Evolutionary conservation across 1,140 invertebrate species (phyloP), one percentile per base, ranked within the genome.

Genomic region (Dinoponera quadriceps): DNA sequence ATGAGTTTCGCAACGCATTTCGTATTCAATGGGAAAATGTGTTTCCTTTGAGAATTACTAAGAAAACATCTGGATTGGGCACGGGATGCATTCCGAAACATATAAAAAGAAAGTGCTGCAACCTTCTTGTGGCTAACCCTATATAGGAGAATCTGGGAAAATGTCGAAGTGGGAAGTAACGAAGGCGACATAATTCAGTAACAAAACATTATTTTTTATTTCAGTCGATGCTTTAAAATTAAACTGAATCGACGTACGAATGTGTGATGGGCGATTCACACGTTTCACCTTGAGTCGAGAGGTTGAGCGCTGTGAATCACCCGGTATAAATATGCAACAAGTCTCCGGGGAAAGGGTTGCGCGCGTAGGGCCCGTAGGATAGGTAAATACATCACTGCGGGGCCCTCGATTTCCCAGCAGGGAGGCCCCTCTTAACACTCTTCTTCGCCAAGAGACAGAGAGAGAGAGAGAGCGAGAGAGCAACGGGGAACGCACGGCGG

Each of bases 351-450:
- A 16, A 69, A 78, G 75, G 75, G 63, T 44, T 55, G 48, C 49
- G 48, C 74, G 62, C 74, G 54, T 68, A 57, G 75, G 75, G 33
- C 33, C 63, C 57, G 9, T 11, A 25, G n/a, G 33, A 27, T 82
- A 20, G 44, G 69, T 73, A 82, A 82, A 82, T 82, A 72, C 69
- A 74, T 74, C 69, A 73, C 78, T 82, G 66, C 75, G 29, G 49
- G 83, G 75, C 75, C 27, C 68, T 66, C 57, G 22, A 78, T 82
- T 78, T 80, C 74, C 69, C 85, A 75, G 71, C 72, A 71, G 82
- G 78, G 66, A 75, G 51, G 74, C 71, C 82, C 33, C 51, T 44
- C 74, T 80, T 59, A 66, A 80, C 73, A 49, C 74, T 66, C 62
- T 84, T 44, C 55, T 65, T 44, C 55, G 60, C 14, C 48, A n/a